Evolutionary conservation across 1,140 invertebrate genomes (phyloP), one percentile per base, ranked within the genome.

Genomic region (Drusus annulatus): DNA sequence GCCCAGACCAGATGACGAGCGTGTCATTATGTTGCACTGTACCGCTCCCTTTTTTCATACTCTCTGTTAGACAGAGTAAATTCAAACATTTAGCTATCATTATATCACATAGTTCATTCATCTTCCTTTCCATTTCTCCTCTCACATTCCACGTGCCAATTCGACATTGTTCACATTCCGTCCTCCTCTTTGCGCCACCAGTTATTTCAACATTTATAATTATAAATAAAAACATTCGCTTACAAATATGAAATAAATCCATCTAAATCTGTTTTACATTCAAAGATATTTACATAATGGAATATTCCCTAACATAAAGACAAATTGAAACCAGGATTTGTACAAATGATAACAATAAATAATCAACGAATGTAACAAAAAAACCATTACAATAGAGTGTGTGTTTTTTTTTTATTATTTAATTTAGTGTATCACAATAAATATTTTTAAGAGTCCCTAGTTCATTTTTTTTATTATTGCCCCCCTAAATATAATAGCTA

Each of bases 341-440:
- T 75, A 75, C 71, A 75, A 74, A 31, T 51, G 28, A 63, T 79
- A 79, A 79, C 69, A 79, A 79, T 79, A 79, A 79, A 79, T 45
- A 45, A 45, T 79, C 58, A 69, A 79, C 77, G 62, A 79, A 62
- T 58, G 63, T 62, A 79, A 74, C 71, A 79, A 79, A 79, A n/a
- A 45, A 75, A 73, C 58, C 60, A 74, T 65, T 75, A 28, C 7
- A 36, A 52, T 15, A 74, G 5, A 75, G 58, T 74, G 68, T 79
- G n/a, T n/a, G n/a, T n/a, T n/a, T n/a, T 74, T 19, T 10, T 56
- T 15, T 51, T 79, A 63, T 79, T 75, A n/a, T 45, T 45, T 31
- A 58, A 79, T 74, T 71, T 68, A 75, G 77, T 71, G 65, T 79
- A 79, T 79, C 63, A 79, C 77, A 79, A 79, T 79, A 69, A 79